Base-by-base conservation (phyloP, 1,140 invertebrate species). In the Ericerus pela region DNA sequence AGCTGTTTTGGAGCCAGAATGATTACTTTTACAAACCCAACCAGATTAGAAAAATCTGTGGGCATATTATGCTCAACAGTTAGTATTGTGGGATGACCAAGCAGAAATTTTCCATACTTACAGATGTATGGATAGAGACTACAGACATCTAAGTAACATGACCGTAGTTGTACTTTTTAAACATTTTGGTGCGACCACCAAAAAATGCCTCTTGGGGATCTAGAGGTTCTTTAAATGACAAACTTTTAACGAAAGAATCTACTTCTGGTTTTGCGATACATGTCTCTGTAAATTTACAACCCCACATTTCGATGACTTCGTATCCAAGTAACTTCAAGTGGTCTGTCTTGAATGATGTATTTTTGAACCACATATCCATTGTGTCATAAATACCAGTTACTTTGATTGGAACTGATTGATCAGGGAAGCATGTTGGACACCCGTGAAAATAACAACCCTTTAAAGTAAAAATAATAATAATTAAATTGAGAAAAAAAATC, bases 1-100 rank as follows among this genome's bases (percentile, higher is more conserved):
- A 68, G 51, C 36, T 66, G 51, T 4, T 37, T 53, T 0, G 65
- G 67, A 8, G 68, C 65, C 24, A 69, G 57, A 27, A 70, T 51
- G 14, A 36, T 61, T 60, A 64, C 68, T 33, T 62, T 61, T 3
- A 64, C 59, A 20, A 66, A 27, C 1, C 66, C 64, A 4, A 64
- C 57, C 3, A 64, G 20, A 22, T 16, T 29, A 31, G 10, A 18
- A 8, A 53, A 26, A 4, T 29, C 33, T n/a, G 2, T 31, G 12
- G 4, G 14, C 10, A 10, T 29, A 53, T 64, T 64, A 28, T 60
- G 30, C 29, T 64, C 54, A 43, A 62, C 62, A 10, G 63, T 60
- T 2, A 66, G 62, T 24, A 70, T 60, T 37, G 56, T 60, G 3
- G 68, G 68, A 56, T 71, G 67, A 18, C 63, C 64, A 14, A 69